phyloP scores from a whole-genome alignment of 2,113 vertebrate genomes.

The Phasianus colchicus region DNA sequence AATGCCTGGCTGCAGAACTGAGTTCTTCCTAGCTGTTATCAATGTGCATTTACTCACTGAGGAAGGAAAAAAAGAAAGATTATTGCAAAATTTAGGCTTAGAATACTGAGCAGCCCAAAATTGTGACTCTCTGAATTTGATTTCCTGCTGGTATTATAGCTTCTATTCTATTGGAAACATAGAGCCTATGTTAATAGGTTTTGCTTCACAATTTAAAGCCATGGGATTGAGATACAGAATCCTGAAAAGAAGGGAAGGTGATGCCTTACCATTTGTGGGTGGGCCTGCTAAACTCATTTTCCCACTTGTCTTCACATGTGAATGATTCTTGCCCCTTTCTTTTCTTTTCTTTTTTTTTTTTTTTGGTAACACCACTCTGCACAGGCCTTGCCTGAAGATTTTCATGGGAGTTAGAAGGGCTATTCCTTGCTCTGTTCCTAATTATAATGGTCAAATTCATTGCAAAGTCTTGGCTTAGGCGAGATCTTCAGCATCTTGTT shows the following conservation, averaged over 20 bases:
- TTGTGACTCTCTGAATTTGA: not conserved
- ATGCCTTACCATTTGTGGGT: not conserved
- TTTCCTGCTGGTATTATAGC: not conserved
- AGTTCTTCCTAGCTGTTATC: constrained; percentile 40
- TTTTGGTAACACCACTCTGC: not conserved
- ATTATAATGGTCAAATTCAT: not conserved
- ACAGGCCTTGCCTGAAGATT: not conserved
- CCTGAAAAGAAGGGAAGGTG: constrained; percentile 1
- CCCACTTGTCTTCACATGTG: not conserved
- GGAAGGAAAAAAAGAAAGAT: constrained; percentile 5
- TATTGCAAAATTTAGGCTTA: not conserved
- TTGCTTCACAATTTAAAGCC: constrained; percentile 43
- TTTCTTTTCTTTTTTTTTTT: not conserved
- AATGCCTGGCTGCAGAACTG: constrained; percentile 57
- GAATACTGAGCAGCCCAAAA: not conserved
- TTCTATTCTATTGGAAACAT: not conserved
- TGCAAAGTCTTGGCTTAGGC: not conserved
- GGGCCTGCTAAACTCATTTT: constrained; percentile 19
- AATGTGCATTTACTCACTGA: constrained; percentile 58
- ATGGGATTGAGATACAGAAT: not conserved
- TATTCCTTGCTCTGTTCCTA: not conserved
- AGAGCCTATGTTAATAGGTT: constrained; percentile 10
- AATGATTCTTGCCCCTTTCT: constrained; percentile 11
- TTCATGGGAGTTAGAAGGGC: not conserved
- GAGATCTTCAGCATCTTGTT: not conserved